These are phyloP conservation scores for Caerostris extrusa DNA, from an alignment of 1,140 invertebrate genomes.

Conservation along the genomic window DNA sequence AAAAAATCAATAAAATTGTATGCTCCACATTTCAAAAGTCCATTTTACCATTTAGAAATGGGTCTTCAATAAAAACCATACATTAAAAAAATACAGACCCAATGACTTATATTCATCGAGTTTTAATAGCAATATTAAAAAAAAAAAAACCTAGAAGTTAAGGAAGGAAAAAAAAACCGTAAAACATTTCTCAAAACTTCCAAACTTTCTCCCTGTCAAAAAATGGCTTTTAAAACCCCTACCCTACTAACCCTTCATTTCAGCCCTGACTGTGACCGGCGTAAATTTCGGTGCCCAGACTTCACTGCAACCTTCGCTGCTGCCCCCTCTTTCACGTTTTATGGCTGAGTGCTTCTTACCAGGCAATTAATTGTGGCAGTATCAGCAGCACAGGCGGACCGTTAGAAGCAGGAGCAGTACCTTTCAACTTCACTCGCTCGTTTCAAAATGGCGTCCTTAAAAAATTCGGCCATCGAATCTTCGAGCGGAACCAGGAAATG, in stretches of 20 bases:
- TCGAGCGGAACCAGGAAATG: background rate
- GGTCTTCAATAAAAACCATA: conserved; percentile 49
- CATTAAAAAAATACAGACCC: background rate
- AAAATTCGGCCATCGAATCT: conserved; percentile 18
- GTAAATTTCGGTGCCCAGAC: conserved; percentile 42
- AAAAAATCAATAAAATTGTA: background rate
- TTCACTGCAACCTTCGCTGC: background rate
- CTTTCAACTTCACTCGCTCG: conserved; percentile 70
- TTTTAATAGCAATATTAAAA: conserved; percentile 69
- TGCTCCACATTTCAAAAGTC: background rate
- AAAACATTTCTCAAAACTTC: conserved; percentile 71
- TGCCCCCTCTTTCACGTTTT: conserved; percentile 24
- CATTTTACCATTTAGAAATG: conserved; percentile 4
- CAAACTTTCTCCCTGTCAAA: conserved; percentile 69
- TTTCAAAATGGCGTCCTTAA: conserved; percentile 72
- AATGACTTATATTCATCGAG: conserved; percentile 43
- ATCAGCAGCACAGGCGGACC: conserved; percentile 54
- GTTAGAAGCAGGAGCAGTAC: conserved; percentile 57
- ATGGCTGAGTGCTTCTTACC: conserved; percentile 73
- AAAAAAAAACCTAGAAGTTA: background rate
- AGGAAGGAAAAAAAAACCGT: background rate
- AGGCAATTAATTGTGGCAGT: conserved; percentile 74
- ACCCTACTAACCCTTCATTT: background rate
- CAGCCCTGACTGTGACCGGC: background rate
- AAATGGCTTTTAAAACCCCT: conserved; percentile 70